Base-by-base conservation (phyloP, 2,797 vertebrate species). In the Brachymystax lenok region DNA sequence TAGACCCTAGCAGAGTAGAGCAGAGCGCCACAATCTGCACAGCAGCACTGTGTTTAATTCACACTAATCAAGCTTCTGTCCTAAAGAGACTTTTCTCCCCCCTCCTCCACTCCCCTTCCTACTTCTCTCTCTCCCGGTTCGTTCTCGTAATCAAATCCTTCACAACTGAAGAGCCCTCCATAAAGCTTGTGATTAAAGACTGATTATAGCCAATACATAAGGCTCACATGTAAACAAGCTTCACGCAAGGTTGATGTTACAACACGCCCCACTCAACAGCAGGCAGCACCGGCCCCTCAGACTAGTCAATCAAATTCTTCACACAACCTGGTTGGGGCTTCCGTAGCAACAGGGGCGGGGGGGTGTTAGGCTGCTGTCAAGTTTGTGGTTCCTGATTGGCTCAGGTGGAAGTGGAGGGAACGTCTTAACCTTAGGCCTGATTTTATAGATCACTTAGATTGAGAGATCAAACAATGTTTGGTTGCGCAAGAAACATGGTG, bases 131-230 rank as follows among this genome's bases (percentile, higher is more conserved):
- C 71, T 61, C 52, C 30, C 8, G 2, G 52, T 21, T 73, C 17
- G 28, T 61, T 73, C 16, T 67, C 28, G 16, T 64, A 63, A 63
- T 79, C 77, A 77, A 74, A 82, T 79, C 74, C 77, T 79, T 70
- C 59, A 77, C 56, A 71, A 77, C 74, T 79, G 71, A 82, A 82
- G 72, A 61, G 75, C 72, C 51, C 81, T 77, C 72, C 19, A 28
- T 74, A 66, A 67, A 79, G 74, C 75, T 71, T 68, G 61, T 72
- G 77, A 82, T 79, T 77, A 82, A 73, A 79, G 68, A 35, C 72
- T 77, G 74, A 82, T 82, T 82, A 79, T 71, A 63, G 71, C 27
- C 72, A 79, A 74, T 63, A 76, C 77, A 74, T 71, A 74, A 74
- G 24, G 72, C 74, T 74, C 8, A 67, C 74, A 71, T 77, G 77